Evolutionary conservation across 2,797 vertebrate species (phyloP).

Genomic region (Scolopax bukidnonensis): DNA sequence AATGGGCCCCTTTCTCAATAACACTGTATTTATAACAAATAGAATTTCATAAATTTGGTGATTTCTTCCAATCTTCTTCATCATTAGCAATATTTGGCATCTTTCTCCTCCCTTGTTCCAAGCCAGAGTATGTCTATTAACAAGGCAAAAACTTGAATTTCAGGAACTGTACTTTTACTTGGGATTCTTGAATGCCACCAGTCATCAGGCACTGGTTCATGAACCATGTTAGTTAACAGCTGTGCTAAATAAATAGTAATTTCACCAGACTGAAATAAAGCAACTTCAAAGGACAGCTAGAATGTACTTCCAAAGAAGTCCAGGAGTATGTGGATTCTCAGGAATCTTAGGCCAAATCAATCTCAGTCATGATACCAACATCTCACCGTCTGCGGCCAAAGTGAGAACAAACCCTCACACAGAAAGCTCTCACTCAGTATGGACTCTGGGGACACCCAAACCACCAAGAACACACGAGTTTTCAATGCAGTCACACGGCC

Average conservation of each 20-base stretch:
- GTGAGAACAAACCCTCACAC: neutral
- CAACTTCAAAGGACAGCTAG: neutral
- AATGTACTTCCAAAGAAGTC: neutral
- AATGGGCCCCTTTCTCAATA: neutral
- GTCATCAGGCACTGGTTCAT: neutral
- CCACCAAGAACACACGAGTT: neutral
- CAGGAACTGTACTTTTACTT: neutral
- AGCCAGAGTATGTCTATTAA: neutral
- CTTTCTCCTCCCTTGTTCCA: neutral
- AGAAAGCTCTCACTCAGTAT: rapidly evolving
- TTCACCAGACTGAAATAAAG: neutral
- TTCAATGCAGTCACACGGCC: neutral
- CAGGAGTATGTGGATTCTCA: neutral
- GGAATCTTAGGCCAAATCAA: neutral
- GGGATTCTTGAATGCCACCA: neutral
- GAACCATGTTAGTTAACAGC: neutral
- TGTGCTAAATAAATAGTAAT: neutral
- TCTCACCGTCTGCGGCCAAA: neutral
- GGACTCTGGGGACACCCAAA: neutral
- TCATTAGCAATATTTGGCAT: neutral
- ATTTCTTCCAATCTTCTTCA: neutral
- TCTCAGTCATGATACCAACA: neutral
- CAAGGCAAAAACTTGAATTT: neutral
- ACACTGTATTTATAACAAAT: neutral
- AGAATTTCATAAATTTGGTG: neutral